Evolutionary conservation across 2,888 invertebrate genomes (phyloP), one percentile per base, ranked within the genome.

Genomic region (Oxycera nigricornis): DNA sequence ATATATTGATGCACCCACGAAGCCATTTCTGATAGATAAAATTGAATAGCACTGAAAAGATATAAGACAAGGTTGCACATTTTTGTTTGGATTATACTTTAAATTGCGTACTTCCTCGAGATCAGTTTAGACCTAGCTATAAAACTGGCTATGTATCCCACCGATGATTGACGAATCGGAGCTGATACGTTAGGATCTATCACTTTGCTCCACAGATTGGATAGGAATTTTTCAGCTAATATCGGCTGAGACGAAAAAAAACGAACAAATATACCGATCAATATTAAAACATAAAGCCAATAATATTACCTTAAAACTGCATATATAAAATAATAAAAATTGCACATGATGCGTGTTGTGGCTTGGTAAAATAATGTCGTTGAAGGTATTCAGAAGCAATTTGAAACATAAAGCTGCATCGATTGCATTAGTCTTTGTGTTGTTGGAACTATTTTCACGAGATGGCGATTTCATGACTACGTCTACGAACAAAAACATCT

Each of bases 1-100:
- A 96, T 91, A 82, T 97, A 97, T 0, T 88, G 86, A 82, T 96
- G 94, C 76, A 95, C 91, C 96, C 96, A 97, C 1, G 89, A 88
- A 0, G 92, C 87, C 87, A 97, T 90, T 79, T 90, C 89, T 67
- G 89, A 89, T 7, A 96, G 82, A 61, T 89, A 89, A 52, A 86
- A 86, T 81, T 88, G 90, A n/a, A 93, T 83, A 78, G 88, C 86
- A 75, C 92, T 93, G 80, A 39, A 87, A 84, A n/a, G n/a, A 77
- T 76, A 76, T 74, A 78, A 77, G 65, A n/a, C 77, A 17, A 55
- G 20, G 20, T 22, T 11, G 4, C 11, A 24, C 20, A 55, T 17
- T 3, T 24, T 6, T 22, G 6, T 55, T 22, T 50, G 39, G 39
- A 50, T 11, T 50, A 50, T n/a, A 55, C 6, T 17, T n/a, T 46